Evolutionary conservation across 2,113 vertebrate species (phyloP).

Genomic region (Ceyx melanurus): DNA sequence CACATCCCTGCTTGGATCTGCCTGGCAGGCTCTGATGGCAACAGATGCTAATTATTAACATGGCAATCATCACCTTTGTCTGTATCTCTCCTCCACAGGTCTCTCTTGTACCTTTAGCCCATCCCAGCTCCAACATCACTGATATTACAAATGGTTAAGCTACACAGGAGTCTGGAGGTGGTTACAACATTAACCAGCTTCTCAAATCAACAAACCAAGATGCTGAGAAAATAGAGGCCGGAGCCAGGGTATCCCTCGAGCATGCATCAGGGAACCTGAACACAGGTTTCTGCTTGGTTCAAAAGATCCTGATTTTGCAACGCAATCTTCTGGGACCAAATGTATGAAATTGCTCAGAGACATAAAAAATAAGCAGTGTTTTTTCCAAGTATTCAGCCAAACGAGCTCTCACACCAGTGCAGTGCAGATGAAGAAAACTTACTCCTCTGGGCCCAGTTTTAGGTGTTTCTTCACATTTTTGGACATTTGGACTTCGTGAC

Average conservation of each 20-base stretch:
- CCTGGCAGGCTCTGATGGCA: background rate
- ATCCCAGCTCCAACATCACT: background rate
- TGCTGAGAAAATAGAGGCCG: background rate
- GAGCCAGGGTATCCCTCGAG: background rate
- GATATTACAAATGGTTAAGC: background rate
- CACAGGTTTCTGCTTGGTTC: background rate
- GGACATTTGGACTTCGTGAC: background rate
- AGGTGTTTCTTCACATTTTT: background rate
- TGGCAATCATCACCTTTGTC: accelerated
- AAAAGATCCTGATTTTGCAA: background rate
- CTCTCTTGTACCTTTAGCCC: background rate
- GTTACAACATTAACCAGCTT: background rate
- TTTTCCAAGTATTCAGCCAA: background rate
- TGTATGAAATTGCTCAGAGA: background rate
- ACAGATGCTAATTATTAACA: background rate
- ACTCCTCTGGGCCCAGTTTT: background rate
- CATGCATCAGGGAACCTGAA: background rate
- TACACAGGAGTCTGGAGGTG: background rate
- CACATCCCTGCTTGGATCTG: background rate
- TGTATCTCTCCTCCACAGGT: accelerated
- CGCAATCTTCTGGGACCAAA: background rate
- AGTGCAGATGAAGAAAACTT: background rate
- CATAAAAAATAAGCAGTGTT: background rate
- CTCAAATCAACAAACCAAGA: background rate
- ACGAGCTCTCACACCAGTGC: accelerated